Evolutionary conservation across 2,888 invertebrate genomes (phyloP).

Genomic region (Dorcus hopei): DNA sequence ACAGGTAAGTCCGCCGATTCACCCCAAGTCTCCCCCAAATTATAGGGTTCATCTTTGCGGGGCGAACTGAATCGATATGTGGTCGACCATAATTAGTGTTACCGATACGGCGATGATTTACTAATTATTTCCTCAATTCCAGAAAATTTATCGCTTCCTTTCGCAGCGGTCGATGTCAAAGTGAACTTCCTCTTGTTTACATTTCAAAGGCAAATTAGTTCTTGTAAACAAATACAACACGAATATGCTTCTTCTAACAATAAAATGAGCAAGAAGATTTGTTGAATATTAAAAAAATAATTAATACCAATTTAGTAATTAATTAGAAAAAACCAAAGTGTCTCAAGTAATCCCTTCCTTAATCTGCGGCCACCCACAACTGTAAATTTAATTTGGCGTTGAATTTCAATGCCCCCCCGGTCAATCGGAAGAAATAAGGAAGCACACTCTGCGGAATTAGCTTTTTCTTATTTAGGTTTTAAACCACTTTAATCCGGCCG

Average conservation of each 20-base stretch:
- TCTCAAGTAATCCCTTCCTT: too few species aligned
- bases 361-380: too few species aligned
- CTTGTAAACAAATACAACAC: neutral
- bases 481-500: neutral
- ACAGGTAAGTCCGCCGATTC: conserved; percentile 62
- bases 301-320: too few species aligned
- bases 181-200: neutral
- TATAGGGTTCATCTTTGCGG: neutral
- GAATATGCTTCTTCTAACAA: neutral
- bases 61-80: conserved; percentile 31
- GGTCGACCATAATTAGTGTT: conserved; percentile 26
- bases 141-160: conserved; percentile 7
- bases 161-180: neutral
- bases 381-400: too few species aligned
- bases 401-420: too few species aligned
- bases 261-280: too few species aligned
- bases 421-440: neutral
- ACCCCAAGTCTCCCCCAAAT: neutral
- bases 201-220: conserved; percentile 7
- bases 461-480: neutral
- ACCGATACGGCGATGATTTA: conserved; percentile 40
- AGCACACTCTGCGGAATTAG: neutral
- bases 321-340: too few species aligned
- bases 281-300: too few species aligned
- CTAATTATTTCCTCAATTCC: conserved; percentile 40